Percentiles rank a stretch among this genome's conserved stretches.
These are phyloP conservation scores for Malacosoma neustria DNA, from an alignment of 2,888 invertebrate genomes.

Conservation along the genomic window DNA sequence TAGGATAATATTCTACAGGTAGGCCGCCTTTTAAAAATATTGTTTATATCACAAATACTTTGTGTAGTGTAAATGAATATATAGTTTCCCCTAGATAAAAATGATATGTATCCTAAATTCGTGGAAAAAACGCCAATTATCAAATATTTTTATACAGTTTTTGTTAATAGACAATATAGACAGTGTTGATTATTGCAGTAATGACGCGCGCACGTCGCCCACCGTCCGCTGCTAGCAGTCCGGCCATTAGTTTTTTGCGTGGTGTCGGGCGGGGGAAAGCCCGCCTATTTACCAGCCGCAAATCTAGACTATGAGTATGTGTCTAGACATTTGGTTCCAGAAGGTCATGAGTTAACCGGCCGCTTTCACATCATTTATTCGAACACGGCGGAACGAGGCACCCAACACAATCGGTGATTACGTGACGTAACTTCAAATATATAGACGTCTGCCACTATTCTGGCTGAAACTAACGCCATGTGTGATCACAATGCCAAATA, in stretches of 20 bases:
- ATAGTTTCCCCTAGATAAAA: no score
- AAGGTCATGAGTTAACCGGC: constrained; percentile 52
- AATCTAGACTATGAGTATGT: constrained; percentile 62
- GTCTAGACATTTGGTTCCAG: constrained; percentile 65
- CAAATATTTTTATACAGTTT: no score
- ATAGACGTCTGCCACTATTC: constrained; percentile 30
- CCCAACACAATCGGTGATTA: constrained; percentile 36
- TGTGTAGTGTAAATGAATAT: no score
- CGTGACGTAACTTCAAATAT: constrained; percentile 50
- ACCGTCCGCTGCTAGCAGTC: no score
- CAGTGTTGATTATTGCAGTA: constrained; percentile 20
- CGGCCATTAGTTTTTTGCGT: constrained; percentile 30
- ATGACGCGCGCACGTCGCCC: constrained; percentile 28
- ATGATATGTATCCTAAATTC: no score
- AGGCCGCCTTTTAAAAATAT: no score
- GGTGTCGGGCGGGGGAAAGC: constrained; percentile 37
- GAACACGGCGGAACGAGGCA: constrained; percentile 35
- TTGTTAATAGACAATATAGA: constrained; percentile 13
- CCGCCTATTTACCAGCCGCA: constrained; percentile 48
- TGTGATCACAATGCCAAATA: constrained; percentile 12
- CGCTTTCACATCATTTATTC: constrained; percentile 59
- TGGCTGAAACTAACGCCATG: constrained; percentile 21
- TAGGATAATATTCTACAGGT: no score
- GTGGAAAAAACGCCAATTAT: no score
- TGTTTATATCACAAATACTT: no score